phyloP scores from a whole-genome alignment of 2,113 vertebrate genomes.

The Trogon surrucura region DNA sequence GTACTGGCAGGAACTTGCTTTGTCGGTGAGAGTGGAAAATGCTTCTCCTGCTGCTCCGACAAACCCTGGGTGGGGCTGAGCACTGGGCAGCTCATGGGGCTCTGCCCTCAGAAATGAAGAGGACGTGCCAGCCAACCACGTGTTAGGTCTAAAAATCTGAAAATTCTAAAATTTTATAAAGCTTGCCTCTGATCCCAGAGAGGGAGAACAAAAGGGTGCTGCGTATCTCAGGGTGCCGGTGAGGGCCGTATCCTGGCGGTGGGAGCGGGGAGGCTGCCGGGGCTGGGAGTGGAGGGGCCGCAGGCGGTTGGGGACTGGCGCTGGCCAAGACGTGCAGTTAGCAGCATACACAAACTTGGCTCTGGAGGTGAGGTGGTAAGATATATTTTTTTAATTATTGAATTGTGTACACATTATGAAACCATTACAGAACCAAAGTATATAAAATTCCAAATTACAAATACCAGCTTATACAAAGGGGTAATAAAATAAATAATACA shows the following conservation, averaged over 20 bases:
- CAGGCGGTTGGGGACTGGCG: neutral
- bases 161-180: neutral
- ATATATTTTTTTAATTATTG: conserved; percentile 74
- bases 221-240: neutral
- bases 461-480: conserved; percentile 64
- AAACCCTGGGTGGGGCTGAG: neutral
- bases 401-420: conserved; percentile 72
- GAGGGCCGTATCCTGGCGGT: neutral
- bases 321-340: neutral
- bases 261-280: accelerated
- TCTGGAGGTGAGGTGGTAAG: conserved; percentile 52
- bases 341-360: conserved; percentile 8
- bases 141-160: neutral
- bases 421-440: conserved; percentile 69
- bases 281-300: neutral
- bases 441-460: conserved; percentile 68
- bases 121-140: accelerated
- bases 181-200: accelerated
- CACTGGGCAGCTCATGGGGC: neutral
- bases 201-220: neutral
- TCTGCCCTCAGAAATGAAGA: neutral
- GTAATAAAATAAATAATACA: conserved; percentile 80
- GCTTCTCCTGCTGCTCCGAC: neutral
- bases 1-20: neutral
- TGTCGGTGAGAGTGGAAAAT: neutral